phyloP scores from a whole-genome alignment of 2,113 vertebrate species.

The Carollia perspicillata region DNA sequence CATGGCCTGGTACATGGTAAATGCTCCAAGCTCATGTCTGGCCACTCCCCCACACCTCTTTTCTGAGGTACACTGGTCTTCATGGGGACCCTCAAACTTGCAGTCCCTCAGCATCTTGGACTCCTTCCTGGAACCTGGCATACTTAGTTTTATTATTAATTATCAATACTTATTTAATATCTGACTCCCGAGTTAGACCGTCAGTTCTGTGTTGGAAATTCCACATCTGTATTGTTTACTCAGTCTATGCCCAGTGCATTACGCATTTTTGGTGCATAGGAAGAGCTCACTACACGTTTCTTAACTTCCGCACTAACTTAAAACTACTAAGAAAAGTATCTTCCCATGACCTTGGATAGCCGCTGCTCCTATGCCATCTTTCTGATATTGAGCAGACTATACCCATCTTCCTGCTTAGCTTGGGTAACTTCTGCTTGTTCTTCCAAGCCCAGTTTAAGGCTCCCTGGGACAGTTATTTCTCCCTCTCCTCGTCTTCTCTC shows the following conservation, averaged over 20 bases:
- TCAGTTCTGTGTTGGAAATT: not conserved
- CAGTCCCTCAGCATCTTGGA: not conserved
- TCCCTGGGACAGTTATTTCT: not conserved
- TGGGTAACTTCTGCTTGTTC: not conserved
- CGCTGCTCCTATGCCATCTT: not conserved
- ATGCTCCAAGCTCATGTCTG: not conserved
- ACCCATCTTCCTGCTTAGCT: not conserved
- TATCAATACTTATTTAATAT: not conserved
- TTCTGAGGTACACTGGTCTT: not conserved
- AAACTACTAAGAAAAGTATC: not conserved
- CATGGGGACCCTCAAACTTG: not conserved
- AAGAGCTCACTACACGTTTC: not conserved
- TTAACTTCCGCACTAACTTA: not conserved
- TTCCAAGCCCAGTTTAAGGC: not conserved
- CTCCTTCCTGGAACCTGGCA: not conserved
- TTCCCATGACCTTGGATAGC: not conserved
- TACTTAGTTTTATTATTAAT: not conserved
- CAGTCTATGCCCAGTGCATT: not conserved
- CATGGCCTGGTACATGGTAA: not conserved
- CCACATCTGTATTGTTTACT: not conserved
- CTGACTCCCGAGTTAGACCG: not conserved
- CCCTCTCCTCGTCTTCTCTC: not conserved
- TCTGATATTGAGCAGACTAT: not conserved
- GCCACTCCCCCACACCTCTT: fast-evolving
- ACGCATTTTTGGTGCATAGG: not conserved